Conservation (phyloP, 1,140 invertebrate species). For the Brachionus paranguensis region DNA sequence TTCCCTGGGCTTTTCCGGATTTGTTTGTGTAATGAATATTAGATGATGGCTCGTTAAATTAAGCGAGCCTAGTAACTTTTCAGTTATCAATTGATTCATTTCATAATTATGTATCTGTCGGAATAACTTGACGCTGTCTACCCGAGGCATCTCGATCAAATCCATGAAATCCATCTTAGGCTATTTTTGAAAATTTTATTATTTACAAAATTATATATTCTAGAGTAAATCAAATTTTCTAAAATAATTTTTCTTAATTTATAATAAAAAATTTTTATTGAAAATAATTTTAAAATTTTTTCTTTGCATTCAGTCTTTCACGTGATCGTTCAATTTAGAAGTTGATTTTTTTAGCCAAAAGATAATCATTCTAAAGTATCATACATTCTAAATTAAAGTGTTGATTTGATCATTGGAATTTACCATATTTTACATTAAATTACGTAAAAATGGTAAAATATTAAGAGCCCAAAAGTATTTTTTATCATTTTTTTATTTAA, state of each 20-base stretch:
- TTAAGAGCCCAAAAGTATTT: too few relatives aligned
- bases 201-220: background rate
- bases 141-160: constrained; percentile 25
- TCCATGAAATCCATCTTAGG: constrained; percentile 39
- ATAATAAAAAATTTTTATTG: background rate
- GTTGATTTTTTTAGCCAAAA: background rate
- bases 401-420: too few relatives aligned
- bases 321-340: background rate
- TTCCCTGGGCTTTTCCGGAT: background rate
- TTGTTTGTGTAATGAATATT: background rate
- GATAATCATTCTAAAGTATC: too few relatives aligned
- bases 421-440: too few relatives aligned
- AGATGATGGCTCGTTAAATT: constrained; percentile 33
- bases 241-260: background rate
- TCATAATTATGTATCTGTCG: background rate
- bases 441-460: too few relatives aligned
- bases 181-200: background rate
- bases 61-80: background rate
- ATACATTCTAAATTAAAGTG: too few relatives aligned
- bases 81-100: background rate
- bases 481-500: too few relatives aligned
- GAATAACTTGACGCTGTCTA: constrained; percentile 12
- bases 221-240: background rate
- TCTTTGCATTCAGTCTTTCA: background rate
- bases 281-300: background rate